Evolutionary conservation across 2,888 invertebrate species (phyloP).

Genomic region (Plutella xylostella): DNA sequence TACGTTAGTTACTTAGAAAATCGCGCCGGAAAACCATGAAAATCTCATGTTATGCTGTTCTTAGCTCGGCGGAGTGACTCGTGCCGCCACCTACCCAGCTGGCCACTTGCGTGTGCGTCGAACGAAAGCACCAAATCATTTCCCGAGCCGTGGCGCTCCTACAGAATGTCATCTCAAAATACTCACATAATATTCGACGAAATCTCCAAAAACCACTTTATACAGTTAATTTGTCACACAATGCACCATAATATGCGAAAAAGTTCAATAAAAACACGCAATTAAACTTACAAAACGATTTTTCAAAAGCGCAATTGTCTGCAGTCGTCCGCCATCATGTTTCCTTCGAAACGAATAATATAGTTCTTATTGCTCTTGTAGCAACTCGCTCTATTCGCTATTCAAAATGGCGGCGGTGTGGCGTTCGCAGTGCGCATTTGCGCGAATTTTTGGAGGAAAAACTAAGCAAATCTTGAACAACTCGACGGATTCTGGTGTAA

Average conservation of each 20-base stretch:
- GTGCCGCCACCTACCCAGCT: constrained; percentile 70
- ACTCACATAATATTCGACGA: constrained; percentile 62
- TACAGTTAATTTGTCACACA: constrained; percentile 60
- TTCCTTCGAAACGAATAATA: constrained; percentile 72
- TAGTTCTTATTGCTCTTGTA: constrained; percentile 71
- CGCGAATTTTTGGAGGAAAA: constrained; percentile 63
- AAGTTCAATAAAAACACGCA: constrained; percentile 69
- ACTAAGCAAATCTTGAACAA: constrained; percentile 58
- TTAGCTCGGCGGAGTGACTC: constrained; percentile 41
- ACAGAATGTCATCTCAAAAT: constrained; percentile 65
- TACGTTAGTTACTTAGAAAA: constrained; percentile 42
- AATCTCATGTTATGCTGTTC: constrained; percentile 61
- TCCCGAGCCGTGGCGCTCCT: constrained; percentile 71
- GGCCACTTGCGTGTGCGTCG: constrained; percentile 67
- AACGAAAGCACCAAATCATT: constrained; percentile 72
- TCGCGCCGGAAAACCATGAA: constrained; percentile 66
- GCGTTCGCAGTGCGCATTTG: constrained; percentile 64
- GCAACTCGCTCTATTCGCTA: constrained; percentile 71
- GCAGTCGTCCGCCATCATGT: constrained; percentile 72
- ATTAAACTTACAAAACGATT: constrained; percentile 70
- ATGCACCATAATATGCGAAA: constrained; percentile 68
- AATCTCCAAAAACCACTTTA: constrained; percentile 64
- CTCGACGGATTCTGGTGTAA: constrained; percentile 54
- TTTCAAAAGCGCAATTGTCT: constrained; percentile 69
- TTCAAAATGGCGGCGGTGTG: constrained; percentile 71